Conservation (phyloP, 2,113 vertebrate species). For the Athene cunicularia region DNA sequence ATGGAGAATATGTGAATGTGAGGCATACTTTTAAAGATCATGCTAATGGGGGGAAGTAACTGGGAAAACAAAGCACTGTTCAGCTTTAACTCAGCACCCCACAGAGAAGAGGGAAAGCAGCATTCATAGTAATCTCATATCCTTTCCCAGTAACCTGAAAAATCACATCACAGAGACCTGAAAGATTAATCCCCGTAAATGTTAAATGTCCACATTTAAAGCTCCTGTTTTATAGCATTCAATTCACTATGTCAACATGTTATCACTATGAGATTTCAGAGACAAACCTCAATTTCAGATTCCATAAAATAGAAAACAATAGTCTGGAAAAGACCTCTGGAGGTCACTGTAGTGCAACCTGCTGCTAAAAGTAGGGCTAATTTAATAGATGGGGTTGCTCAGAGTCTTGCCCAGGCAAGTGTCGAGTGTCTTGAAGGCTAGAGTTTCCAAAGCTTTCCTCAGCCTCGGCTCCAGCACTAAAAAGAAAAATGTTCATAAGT, state of each 20-base stretch:
- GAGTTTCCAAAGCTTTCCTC: neutral
- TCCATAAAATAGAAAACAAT: neutral
- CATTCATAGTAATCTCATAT: neutral
- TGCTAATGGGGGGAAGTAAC: neutral
- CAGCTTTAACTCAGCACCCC: neutral
- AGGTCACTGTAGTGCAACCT: constrained; percentile 54
- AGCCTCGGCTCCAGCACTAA: neutral
- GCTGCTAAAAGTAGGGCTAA: neutral
- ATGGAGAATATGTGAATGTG: neutral
- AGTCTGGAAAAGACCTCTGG: constrained; percentile 48
- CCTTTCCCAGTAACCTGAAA: neutral
- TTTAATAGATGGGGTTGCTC: neutral
- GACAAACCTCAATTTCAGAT: neutral
- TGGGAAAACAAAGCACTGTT: neutral
- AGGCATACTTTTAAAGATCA: neutral
- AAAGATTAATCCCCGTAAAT: neutral
- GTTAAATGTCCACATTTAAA: neutral
- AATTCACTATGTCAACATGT: neutral
- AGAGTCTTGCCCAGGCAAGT: neutral
- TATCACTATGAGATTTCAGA: neutral
- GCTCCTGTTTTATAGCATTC: neutral
- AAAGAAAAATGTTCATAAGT: neutral
- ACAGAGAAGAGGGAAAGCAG: neutral
- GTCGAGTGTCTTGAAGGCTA: neutral
- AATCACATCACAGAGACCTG: neutral